A percentile compares a stretch with the other conserved stretches of the same genome.
Conservation (phyloP, 1,140 invertebrate species). For the Trachymyrmex septentrionalis region DNA sequence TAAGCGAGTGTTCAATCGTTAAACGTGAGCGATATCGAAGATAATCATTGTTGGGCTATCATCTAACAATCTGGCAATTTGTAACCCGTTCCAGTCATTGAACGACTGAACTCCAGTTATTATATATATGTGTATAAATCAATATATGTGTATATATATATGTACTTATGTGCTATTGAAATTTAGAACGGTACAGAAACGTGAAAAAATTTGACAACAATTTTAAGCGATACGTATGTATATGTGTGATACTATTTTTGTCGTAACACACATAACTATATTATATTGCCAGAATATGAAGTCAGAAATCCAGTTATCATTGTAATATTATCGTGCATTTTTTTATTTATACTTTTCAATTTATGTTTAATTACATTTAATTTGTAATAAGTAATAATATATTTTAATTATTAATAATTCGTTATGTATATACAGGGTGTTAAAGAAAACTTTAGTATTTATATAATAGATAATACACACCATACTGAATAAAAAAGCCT, state of each 20-base stretch:
- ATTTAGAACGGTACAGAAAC: not conserved
- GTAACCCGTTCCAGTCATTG: constrained; percentile 56
- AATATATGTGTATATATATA: not conserved
- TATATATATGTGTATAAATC: not conserved
- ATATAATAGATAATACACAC: too few species aligned
- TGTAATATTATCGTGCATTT: constrained; percentile 3
- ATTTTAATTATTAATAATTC: constrained; percentile 9
- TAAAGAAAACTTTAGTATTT: not conserved
- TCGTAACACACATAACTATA: not conserved
- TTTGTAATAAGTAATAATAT: not conserved
- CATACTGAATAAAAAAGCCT: too few species aligned
- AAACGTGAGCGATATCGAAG: constrained; percentile 32
- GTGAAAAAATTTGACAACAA: constrained; percentile 28
- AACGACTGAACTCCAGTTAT: constrained; percentile 55
- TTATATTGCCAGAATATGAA: not conserved
- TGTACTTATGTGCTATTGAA: constrained; percentile 15
- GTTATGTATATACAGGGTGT: not conserved
- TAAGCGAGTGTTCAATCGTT: constrained; percentile 16
- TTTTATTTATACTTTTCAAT: not conserved
- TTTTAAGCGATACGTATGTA: not conserved
- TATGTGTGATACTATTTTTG: not conserved
- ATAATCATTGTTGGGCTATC: constrained; percentile 51
- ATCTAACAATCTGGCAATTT: constrained; percentile 49
- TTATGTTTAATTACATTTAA: not conserved
- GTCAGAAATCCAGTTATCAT: not conserved